A percentile compares a stretch with the other conserved stretches of the same genome.
These are phyloP conservation scores for Axinella damicornis DNA, from an alignment of 37 sponge, comb jelly and placozoan species.

Conservation along the genomic window DNA sequence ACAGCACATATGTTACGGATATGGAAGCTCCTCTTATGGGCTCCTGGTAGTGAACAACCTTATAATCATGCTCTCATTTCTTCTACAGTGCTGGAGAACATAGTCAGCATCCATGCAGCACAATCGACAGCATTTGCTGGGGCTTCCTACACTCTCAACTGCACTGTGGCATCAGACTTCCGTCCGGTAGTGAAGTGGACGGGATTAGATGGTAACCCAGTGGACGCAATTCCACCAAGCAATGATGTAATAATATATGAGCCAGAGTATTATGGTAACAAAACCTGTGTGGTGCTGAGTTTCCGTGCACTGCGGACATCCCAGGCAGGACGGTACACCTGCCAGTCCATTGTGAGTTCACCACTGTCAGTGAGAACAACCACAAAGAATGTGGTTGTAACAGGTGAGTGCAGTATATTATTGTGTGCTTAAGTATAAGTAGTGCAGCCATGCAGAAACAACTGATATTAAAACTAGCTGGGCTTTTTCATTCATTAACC, in stretches of 20 bases:
- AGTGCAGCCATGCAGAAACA: too few relatives aligned
- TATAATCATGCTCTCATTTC: too few relatives aligned
- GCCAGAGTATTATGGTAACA: not conserved
- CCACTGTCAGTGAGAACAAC: not conserved
- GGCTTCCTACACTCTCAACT: not conserved
- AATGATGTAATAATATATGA: not conserved
- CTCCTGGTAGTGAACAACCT: too few relatives aligned
- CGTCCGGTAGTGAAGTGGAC: constrained; percentile 5
- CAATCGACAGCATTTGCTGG: not conserved
- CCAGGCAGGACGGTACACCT: constrained; percentile 15
- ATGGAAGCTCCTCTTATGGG: too few relatives aligned
- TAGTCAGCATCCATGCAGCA: too few relatives aligned
- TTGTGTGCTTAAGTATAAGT: too few relatives aligned
- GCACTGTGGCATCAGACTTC: not conserved
- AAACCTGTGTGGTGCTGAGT: not conserved
- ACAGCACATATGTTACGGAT: too few relatives aligned
- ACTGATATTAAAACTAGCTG: too few relatives aligned
- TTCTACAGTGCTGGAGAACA: too few relatives aligned
- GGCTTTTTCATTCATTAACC: too few relatives aligned
- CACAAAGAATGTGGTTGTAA: not conserved
- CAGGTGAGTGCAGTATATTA: not conserved
- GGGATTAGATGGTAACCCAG: not conserved
- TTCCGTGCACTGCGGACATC: constrained; percentile 7
- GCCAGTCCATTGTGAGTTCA: not conserved
- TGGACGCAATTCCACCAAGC: not conserved